phyloP scores from a whole-genome alignment of 1,140 invertebrate genomes.

The Sipha flava region DNA sequence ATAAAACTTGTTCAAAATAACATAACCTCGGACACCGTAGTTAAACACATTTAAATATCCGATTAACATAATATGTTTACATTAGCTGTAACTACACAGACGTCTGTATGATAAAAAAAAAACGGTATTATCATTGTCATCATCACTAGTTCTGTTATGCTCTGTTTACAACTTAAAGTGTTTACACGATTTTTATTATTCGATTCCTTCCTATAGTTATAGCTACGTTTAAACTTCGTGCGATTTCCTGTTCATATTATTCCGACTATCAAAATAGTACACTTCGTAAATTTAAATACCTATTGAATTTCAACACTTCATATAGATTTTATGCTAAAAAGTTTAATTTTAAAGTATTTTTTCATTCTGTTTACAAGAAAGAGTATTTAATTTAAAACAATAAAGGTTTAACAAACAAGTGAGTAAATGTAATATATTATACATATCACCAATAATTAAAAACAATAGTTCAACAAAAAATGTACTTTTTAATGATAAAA shows the following conservation, averaged over 20 bases:
- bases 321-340: no score
- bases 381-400: no score
- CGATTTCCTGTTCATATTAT: not conserved
- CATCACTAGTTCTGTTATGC: not conserved
- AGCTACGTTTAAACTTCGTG: not conserved
- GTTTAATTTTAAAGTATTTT: no score
- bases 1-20: no score
- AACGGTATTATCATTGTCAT: not conserved
- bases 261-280: not conserved
- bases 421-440: no score
- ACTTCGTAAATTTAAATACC: not conserved
- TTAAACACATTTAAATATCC: not conserved
- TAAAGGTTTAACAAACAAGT: no score
- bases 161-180: not conserved
- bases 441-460: no score
- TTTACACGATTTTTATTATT: not conserved
- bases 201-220: not conserved
- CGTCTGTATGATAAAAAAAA: no score
- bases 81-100: not conserved
- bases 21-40: not conserved
- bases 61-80: not conserved
- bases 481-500: no score
- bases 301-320: no score
- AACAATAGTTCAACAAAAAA: no score
- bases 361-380: no score